Conservation (phyloP, 2,113 vertebrate genomes). For the Leptosomus discolor region DNA sequence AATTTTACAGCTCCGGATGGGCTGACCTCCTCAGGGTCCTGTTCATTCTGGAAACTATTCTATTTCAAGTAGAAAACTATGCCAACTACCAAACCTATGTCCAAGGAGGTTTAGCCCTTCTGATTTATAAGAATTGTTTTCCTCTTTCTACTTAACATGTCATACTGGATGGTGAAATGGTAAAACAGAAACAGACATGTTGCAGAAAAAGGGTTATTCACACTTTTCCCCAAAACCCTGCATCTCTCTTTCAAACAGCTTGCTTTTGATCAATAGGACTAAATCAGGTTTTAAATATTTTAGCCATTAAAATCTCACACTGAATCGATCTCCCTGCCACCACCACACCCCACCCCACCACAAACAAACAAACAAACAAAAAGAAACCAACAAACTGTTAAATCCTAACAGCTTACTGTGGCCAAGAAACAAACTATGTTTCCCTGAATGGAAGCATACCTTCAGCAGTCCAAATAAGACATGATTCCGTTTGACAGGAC, state of each 20-base stretch:
- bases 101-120: not conserved
- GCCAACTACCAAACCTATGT: not conserved
- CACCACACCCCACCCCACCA: not conserved
- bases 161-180: not conserved
- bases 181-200: not conserved
- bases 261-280: not conserved
- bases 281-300: not conserved
- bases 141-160: not conserved
- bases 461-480: not conserved
- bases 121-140: not conserved
- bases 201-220: not conserved
- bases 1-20: not conserved
- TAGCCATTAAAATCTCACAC: not conserved
- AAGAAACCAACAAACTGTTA: not conserved
- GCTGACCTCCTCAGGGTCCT: not conserved
- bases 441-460: not conserved
- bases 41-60: not conserved
- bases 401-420: not conserved
- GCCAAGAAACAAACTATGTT: not conserved
- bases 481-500: not conserved
- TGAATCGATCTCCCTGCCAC: not conserved
- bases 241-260: not conserved
- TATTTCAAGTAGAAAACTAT: not conserved
- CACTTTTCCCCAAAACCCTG: rapidly evolving
- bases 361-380: not conserved